Evolutionary conservation across 2,113 vertebrate genomes (phyloP), one percentile per base, ranked within the genome.

Genomic region (Trinectes maculatus): DNA sequence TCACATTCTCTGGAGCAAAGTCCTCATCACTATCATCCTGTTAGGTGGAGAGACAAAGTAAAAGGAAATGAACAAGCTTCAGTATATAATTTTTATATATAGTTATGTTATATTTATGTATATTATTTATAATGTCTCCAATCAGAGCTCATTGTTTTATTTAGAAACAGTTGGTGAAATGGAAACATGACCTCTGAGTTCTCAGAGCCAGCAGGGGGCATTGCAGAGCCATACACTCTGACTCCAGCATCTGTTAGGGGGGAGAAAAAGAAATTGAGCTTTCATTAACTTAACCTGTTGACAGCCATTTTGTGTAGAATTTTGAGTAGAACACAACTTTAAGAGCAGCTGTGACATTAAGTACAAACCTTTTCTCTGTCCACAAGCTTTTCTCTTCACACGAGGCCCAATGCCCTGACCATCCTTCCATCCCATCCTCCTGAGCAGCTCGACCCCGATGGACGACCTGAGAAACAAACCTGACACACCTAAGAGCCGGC

Each of bases 381-480:
- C 87, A 19, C 73, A 55, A 9, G 92, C 86, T 55, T 92, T 96
- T 82, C 96, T 95, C 90, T 99, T 99, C 19, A 96, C 77, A 4
- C 96, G 92, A 0, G 97, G 97, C 15, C 97, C 97, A 9, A 99
- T 84, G 4, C 97, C 97, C 85, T 99, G 97, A 7, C 97, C 97
- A 72, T 98, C 95, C 77, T 93, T 98, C 97, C 97, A 99, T 26
- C 97, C 97, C 97, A 99, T 98, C 88, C 89, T 95, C 82, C 87
- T 84, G 79, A 99, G 87, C 46, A 99, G 83, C 86, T 97, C 94
- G 80, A 98, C 92, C 9, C 97, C 98, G 22, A 98, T 43, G 24
- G 95, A 96, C 16, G 92, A 93, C 85, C 96, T 98, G 88, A 48
- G 1, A 39, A 1, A 24, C 5, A 42, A 55, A 55, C 44, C 55